Evolutionary conservation across 2,888 invertebrate species (phyloP).

Genomic region (Teleiodes luculella): DNA sequence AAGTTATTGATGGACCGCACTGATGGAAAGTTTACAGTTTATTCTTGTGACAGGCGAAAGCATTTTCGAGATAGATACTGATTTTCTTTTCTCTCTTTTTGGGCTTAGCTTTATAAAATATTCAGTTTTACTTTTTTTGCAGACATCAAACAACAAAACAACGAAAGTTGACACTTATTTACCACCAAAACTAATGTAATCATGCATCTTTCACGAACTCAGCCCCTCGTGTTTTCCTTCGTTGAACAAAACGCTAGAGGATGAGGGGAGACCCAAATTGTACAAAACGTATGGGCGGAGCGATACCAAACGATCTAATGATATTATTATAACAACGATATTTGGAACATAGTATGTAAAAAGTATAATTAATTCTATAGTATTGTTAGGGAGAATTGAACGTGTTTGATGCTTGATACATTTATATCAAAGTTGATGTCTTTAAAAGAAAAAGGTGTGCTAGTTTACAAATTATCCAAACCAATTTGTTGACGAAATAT

Average conservation of each 20-base stretch:
- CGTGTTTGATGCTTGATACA: no score
- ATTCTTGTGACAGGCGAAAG: no score
- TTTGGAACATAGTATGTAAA: not conserved
- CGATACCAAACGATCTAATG: slow-evolving; percentile 50
- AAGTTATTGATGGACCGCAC: slow-evolving; percentile 20
- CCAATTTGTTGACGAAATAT: slow-evolving; percentile 41
- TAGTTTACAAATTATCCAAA: slow-evolving; percentile 48
- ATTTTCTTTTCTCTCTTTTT: no score
- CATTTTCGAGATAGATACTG: no score
- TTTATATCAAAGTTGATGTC: no score
- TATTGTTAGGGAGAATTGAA: no score
- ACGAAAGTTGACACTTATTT: slow-evolving; percentile 12
- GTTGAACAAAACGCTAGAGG: slow-evolving; percentile 41
- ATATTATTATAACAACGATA: slow-evolving; percentile 52
- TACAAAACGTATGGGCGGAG: slow-evolving; percentile 73
- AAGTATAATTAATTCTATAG: no score
- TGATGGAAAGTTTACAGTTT: slow-evolving; percentile 17
- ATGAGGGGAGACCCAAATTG: slow-evolving; percentile 51
- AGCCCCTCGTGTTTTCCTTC: slow-evolving; percentile 29
- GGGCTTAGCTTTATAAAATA: no score
- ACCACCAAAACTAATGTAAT: slow-evolving; percentile 3
- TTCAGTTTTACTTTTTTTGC: no score
- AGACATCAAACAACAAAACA: no score
- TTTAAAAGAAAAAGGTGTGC: slow-evolving; percentile 26
- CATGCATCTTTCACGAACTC: slow-evolving; percentile 14